Conservation (phyloP, 30 jellyfish, hydroid and myxozoan genomes). For the Pelagia noctiluca region DNA sequence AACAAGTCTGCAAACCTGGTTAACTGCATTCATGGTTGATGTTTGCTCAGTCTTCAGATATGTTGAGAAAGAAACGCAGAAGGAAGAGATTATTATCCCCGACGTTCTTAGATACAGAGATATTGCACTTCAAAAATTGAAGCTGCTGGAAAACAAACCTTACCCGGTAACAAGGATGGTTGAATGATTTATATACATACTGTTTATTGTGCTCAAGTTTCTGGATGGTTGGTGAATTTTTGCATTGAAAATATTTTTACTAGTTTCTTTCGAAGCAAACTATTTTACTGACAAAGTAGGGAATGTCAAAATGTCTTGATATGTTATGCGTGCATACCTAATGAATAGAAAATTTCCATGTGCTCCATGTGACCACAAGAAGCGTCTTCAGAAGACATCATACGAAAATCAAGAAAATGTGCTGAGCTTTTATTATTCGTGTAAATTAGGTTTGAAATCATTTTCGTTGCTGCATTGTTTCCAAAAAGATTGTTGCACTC, state of each 20-base stretch:
- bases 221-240: background rate
- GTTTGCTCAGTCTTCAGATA: constrained; percentile 38
- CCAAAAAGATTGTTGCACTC: no score
- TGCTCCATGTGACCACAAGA: no score
- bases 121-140: constrained; percentile 19
- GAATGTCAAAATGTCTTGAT: background rate
- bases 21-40: constrained; percentile 46
- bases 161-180: background rate
- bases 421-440: no score
- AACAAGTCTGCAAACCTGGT: constrained; percentile 34
- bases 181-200: background rate
- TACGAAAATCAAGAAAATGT: no score
- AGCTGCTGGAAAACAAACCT: constrained; percentile 20
- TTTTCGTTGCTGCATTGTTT: no score
- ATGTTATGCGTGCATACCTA: no score
- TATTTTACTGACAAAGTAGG: no score
- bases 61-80: constrained; percentile 26
- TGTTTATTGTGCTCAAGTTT: background rate
- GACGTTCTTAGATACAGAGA: constrained; percentile 34
- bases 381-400: no score
- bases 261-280: no score
- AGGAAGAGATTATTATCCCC: constrained; percentile 17
- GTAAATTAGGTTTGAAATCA: no score
- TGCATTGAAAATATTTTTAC: no score
- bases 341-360: no score